Evolutionary conservation across 2,113 vertebrate genomes (phyloP).

Genomic region (Tringa solitaria): DNA sequence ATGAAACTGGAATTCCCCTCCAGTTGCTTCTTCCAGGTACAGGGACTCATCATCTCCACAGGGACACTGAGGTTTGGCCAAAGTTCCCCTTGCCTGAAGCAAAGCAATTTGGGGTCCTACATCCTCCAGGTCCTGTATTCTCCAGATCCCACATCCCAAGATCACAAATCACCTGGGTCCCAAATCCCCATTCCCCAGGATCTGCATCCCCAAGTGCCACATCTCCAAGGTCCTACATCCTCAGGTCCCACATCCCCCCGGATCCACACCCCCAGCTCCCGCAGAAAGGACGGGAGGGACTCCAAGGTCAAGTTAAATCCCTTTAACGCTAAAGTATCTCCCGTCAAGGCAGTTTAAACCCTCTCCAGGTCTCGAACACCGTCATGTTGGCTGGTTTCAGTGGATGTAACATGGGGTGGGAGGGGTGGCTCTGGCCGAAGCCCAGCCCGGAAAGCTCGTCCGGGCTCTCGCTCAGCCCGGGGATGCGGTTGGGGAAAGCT

Average conservation of each 20-base stretch:
- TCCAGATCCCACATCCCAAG: neutral
- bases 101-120: neutral
- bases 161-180: neutral
- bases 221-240: too few species aligned
- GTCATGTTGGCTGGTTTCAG: neutral
- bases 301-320: neutral
- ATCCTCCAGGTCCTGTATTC: too few species aligned
- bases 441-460: neutral
- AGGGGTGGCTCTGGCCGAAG: neutral
- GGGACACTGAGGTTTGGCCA: neutral
- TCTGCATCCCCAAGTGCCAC: neutral
- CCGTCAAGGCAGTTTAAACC: neutral
- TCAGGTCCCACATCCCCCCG: neutral
- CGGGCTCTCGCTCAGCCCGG: neutral
- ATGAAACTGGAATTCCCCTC: neutral
- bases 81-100: neutral
- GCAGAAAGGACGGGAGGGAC: accelerated
- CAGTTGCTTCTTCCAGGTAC: neutral
- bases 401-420: neutral
- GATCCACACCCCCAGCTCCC: neutral
- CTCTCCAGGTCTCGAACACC: neutral
- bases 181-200: neutral
- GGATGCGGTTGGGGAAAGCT: neutral
- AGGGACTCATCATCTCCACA: neutral
- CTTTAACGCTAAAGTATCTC: neutral